Percentiles rank a stretch among this genome's conserved stretches.
Evolutionary conservation across 2,797 vertebrate genomes (phyloP).

Genomic region (Enteromius unitaeniatus): DNA sequence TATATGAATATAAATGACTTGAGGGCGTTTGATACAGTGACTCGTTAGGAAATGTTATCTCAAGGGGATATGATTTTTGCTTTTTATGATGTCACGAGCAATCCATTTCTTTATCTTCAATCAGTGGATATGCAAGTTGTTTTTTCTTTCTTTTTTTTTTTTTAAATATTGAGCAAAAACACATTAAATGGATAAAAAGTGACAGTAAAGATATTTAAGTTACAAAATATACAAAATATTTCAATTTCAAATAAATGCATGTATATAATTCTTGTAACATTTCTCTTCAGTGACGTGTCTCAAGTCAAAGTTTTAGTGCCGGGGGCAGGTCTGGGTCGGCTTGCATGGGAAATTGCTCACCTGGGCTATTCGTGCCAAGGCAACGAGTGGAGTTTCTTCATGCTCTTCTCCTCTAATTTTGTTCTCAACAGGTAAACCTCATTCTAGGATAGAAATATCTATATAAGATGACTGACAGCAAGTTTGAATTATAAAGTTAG

Average conservation of each 20-base stretch:
- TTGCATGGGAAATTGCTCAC: conserved; percentile 97
- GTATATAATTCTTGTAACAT: not conserved
- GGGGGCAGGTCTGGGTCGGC: conserved; percentile 95
- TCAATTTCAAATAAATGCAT: not conserved
- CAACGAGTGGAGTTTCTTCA: conserved; percentile 99
- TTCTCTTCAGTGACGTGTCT: conserved; percentile 86
- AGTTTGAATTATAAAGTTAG: not conserved
- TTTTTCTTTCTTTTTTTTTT: not conserved
- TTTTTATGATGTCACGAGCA: not conserved
- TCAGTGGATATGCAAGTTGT: not conserved
- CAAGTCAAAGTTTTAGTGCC: conserved; percentile 95
- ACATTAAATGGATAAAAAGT: not conserved
- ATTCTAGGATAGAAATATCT: not conserved
- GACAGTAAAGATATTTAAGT: not conserved
- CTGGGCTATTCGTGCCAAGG: conserved; percentile 97
- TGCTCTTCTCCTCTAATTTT: conserved; percentile 99
- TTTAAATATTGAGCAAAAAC: not conserved
- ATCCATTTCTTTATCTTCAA: not conserved
- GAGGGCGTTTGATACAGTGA: not conserved
- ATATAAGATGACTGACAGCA: not conserved
- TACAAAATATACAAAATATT: not conserved
- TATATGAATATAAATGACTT: not conserved
- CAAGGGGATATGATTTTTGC: not conserved
- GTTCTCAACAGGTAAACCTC: conserved; percentile 93
- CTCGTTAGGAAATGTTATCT: not conserved